A percentile compares a stretch with the other conserved stretches of the same genome.
These are phyloP conservation scores for Amazona guildingii DNA, from an alignment of 2,113 vertebrate species.

Conservation along the genomic window DNA sequence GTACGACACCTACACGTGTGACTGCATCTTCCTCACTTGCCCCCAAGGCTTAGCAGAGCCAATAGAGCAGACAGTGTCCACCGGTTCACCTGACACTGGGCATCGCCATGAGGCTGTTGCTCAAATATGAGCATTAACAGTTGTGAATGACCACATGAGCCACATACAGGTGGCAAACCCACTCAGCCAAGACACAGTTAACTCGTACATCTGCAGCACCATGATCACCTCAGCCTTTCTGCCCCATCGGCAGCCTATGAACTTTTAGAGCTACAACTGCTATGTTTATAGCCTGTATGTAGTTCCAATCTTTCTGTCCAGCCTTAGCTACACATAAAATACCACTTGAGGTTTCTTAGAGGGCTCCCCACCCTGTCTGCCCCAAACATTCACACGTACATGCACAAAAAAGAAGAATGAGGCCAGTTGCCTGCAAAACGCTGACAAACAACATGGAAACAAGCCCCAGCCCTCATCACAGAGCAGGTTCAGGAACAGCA, in stretches of 20 bases:
- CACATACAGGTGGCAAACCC: background rate
- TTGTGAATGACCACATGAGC: rapidly evolving
- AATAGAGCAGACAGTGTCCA: background rate
- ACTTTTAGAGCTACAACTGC: background rate
- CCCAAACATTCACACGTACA: background rate
- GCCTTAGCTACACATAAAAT: background rate
- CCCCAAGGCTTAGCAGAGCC: background rate
- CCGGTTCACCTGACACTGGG: background rate
- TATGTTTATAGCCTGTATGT: rapidly evolving
- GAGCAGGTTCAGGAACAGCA: background rate
- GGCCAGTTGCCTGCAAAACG: background rate
- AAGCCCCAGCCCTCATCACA: background rate
- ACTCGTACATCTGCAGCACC: background rate
- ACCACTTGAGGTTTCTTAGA: background rate
- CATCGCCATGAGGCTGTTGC: too few species aligned
- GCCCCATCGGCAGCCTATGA: background rate
- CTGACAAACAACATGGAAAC: background rate
- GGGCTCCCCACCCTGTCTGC: background rate
- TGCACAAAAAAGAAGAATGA: background rate
- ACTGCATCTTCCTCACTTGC: background rate
- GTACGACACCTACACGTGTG: rapidly evolving
- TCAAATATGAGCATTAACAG: rapidly evolving
- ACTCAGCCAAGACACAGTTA: background rate
- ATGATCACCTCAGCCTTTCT: rapidly evolving
- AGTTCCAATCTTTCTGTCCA: background rate